phyloP scores from a whole-genome alignment of 1,140 invertebrate species.

The Protaetia brevitarsis region DNA sequence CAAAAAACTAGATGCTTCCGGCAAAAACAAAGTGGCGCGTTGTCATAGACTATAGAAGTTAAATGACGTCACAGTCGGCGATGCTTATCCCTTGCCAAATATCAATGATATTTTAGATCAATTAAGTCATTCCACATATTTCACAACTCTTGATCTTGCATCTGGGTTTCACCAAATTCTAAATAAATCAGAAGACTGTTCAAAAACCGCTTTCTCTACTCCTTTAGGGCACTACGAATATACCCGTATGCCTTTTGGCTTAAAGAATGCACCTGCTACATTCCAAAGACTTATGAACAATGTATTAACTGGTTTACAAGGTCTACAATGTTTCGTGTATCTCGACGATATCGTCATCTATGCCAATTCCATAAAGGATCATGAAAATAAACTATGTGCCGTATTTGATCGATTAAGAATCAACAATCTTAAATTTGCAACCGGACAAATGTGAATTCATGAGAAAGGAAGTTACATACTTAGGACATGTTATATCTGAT shows the following conservation, averaged over 20 bases:
- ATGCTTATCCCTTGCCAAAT: conserved; percentile 32
- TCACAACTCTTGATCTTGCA: conserved; percentile 34
- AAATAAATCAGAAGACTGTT: conserved; percentile 36
- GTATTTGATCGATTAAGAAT: no score
- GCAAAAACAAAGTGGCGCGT: conserved; percentile 40
- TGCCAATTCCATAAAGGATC: no score
- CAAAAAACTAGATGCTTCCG: conserved; percentile 42
- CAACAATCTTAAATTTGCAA: no score
- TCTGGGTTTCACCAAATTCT: conserved; percentile 31
- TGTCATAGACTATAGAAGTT: conserved; percentile 38
- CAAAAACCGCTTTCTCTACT: conserved; percentile 51
- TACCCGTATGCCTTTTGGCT: not conserved
- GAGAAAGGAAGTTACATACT: no score
- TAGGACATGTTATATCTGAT: no score
- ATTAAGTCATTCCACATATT: conserved; percentile 31
- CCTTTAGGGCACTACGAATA: conserved; percentile 35
- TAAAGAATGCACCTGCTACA: not conserved
- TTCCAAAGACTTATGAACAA: not conserved
- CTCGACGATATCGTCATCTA: conserved; percentile 27
- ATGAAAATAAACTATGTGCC: no score
- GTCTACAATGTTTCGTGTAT: not conserved
- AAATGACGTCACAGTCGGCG: conserved; percentile 32
- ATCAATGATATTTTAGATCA: conserved; percentile 42
- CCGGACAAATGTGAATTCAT: no score
- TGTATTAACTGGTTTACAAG: not conserved